Base-by-base conservation (phyloP, 2,797 vertebrate genomes). In the Heteromormyrus szaboi region DNA sequence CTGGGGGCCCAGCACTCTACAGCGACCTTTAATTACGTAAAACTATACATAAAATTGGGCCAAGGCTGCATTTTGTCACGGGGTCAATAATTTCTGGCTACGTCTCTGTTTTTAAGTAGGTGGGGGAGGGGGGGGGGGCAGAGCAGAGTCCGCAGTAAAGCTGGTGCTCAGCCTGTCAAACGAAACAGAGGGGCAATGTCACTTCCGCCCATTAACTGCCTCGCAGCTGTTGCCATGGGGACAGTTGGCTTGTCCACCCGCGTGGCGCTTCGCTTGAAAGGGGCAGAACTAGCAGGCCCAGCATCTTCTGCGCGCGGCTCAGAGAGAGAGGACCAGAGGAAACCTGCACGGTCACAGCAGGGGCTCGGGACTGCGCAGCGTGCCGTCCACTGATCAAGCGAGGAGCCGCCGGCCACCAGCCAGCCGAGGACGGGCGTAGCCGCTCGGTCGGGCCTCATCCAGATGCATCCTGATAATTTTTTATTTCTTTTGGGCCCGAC, bases 401-500 rank as follows among this genome's bases (percentile, higher is more conserved):
- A 62, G 62, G 81, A 12, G 56, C 51, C 89, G 89, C 50, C 19
- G 81, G 88, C 88, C 54, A 1, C 72, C 33, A 56, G 12, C 14
- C 33, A 5, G 88, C 29, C 51, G 68, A 59, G 48, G 92, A 92
- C 92, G 46, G 90, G 92, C 91, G 46, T 68, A 88, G 65, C 86
- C 90, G 88, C 59, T 22, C 90, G 76, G 65, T 85, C 86, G 89
- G 92, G 92, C 93, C 94, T 92, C 93, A 11, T 44, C 17, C 76
- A 72, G 37, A 53, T 48, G 37, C 72, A 25, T 59, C 19, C 76
- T 84, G 89, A 91, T 90, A 90, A 92, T 93, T 83, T 83, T 88
- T 44, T 44, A 91, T 90, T 79, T 44, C 72, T 41, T 79, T 44
- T 94, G 92, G 91, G 91, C 94, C 93, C 94, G 93, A 95, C 93